Evolutionary conservation across 2,797 vertebrate species (phyloP), one percentile per base, ranked within the genome.

Genomic region (Cephalopachus bancanus): DNA sequence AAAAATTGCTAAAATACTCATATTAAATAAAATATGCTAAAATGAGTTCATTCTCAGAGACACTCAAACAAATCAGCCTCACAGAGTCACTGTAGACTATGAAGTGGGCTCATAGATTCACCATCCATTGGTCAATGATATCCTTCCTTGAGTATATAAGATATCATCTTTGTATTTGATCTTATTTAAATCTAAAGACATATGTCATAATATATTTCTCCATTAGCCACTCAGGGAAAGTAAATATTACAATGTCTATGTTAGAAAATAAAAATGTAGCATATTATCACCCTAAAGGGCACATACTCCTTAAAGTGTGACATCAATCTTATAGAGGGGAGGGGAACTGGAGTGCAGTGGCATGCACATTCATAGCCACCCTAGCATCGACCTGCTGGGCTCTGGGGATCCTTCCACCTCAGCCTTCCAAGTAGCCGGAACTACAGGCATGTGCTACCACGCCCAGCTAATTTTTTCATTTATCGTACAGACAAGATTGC

Each of bases 1-100:
- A 67, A 65, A 94, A 67, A 24, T 87, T 65, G 83, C 33, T 79
- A 79, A 79, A 72, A 44, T 79, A 83, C 74, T 64, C 9, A 4
- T 14, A 4, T 22, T 57, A 57, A 79, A 55, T 79, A 67, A 74
- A 94, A 87, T 24, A 92, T 65, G 83, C 79, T 79, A 89, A 93
- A 83, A 72, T 57, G 9, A 93, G 51, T 9, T 2, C 64, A 84
- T n/a, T 79, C n/a, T 72, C 19, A 19, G 78, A 78, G 64, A 76
- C 24, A 33, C 10, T 57, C 64, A 71, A 84, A 57, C 11, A 83
- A 89, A 71, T 49, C 26, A 83, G 64, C n/a, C 55, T 89, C 49
- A 76, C 44, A 26, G 44, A 83, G 11, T 62, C 67, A 65, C 6
- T 89, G 59, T 51, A 88, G 60, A 60, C 44, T 37, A 81, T 53